phyloP scores from a whole-genome alignment of 2,113 vertebrate species.

The Typhlomys cinereus region DNA sequence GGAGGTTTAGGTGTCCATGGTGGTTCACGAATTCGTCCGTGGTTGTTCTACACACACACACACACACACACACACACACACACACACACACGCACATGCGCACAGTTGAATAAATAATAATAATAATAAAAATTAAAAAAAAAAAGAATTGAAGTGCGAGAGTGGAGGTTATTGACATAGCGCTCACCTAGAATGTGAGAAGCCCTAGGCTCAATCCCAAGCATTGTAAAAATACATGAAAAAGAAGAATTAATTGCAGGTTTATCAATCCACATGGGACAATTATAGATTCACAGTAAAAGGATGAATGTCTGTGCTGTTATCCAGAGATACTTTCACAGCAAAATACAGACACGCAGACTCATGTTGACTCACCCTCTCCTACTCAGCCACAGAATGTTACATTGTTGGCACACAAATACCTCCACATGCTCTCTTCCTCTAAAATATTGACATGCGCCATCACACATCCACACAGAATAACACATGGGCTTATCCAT shows the following conservation, averaged over 20 bases:
- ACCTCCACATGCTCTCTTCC: constrained; percentile 17
- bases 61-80: neutral
- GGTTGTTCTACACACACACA: neutral
- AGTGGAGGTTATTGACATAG: neutral
- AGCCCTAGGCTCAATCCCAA: neutral
- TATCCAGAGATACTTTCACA: constrained; percentile 18
- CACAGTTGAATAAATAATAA: too few species aligned
- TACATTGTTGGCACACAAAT: constrained; percentile 55
- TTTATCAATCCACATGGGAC: neutral
- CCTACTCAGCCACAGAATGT: constrained; percentile 1
- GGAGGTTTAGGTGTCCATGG: neutral
- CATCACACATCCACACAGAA: constrained; percentile 41
- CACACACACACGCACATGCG: neutral
- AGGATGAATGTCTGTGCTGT: neutral
- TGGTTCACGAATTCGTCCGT: neutral
- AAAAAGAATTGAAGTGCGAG: neutral
- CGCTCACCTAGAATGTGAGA: neutral
- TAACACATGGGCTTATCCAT: constrained; percentile 39
- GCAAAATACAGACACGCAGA: constrained; percentile 36
- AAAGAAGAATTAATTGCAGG: neutral
- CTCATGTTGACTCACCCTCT: constrained; percentile 33
- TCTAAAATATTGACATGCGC: constrained; percentile 57
- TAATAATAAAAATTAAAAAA: neutral
- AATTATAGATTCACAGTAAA: neutral
- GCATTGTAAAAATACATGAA: neutral